phyloP scores from a whole-genome alignment of 2,888 invertebrate species.

The Cheilosia pagana region DNA sequence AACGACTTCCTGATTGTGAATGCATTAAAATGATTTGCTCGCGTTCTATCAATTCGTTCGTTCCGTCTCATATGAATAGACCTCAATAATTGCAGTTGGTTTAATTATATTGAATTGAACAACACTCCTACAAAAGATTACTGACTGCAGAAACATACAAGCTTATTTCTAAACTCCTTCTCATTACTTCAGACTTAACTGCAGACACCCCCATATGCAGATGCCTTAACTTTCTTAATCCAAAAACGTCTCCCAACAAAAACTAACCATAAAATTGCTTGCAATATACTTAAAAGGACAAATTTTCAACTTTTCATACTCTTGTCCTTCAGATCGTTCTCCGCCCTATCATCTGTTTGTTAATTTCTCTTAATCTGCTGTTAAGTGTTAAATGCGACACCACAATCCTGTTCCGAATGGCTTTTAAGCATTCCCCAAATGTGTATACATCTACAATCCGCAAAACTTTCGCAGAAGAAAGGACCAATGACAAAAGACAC shows the following conservation, averaged over 20 bases:
- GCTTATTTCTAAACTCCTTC: too few relatives aligned
- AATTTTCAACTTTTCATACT: slow-evolving; percentile 27
- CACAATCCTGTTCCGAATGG: slow-evolving; percentile 60
- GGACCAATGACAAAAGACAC: slow-evolving; percentile 11
- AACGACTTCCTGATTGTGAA: too few relatives aligned
- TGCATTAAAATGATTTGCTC: too few relatives aligned
- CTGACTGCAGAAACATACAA: too few relatives aligned
- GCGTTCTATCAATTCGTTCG: too few relatives aligned
- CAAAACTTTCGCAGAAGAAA: slow-evolving; percentile 13
- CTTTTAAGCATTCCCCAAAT: slow-evolving; percentile 29
- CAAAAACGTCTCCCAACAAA: not conserved
- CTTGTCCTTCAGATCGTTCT: slow-evolving; percentile 42
- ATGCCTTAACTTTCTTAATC: slow-evolving; percentile 24
- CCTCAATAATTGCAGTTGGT: too few relatives aligned
- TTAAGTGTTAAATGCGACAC: slow-evolving; percentile 69
- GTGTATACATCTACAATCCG: not conserved
- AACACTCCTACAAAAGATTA: too few relatives aligned
- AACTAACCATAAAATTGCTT: slow-evolving; percentile 8
- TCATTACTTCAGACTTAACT: not conserved
- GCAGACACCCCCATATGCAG: not conserved
- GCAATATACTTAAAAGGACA: slow-evolving; percentile 2
- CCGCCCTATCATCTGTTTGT: slow-evolving; percentile 41
- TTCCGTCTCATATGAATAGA: too few relatives aligned
- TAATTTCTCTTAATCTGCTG: slow-evolving; percentile 72
- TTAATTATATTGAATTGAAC: too few relatives aligned